Percentiles rank a stretch among this genome's conserved stretches.
These are phyloP conservation scores for Dinoponera quadriceps DNA, from an alignment of 1,140 invertebrate genomes.

Conservation along the genomic window DNA sequence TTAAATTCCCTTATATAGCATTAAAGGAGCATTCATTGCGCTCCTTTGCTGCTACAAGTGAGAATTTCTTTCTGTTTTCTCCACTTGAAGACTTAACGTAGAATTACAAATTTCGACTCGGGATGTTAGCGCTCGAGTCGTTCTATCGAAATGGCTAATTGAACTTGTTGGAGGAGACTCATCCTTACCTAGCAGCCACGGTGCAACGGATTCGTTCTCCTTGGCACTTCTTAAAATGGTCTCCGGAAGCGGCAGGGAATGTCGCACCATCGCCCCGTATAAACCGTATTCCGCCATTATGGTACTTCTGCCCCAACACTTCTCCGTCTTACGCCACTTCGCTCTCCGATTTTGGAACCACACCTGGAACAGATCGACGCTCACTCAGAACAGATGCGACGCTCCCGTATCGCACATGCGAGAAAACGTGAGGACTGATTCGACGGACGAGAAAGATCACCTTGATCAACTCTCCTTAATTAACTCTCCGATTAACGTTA, in stretches of 20 bases:
- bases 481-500: no score
- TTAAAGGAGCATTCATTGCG: no score
- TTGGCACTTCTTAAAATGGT: conserved; percentile 98
- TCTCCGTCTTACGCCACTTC: conserved; percentile 99
- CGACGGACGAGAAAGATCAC: neutral
- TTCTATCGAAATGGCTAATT: neutral
- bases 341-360: conserved; percentile 99
- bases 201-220: conserved; percentile 97
- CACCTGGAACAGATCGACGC: conserved; percentile 88
- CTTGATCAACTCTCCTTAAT: neutral
- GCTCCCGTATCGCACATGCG: neutral
- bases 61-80: no score
- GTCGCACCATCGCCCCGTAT: conserved; percentile 99
- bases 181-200: conserved; percentile 97
- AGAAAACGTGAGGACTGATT: neutral
- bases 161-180: neutral
- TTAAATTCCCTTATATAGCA: no score
- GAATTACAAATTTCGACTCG: no score
- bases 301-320: conserved; percentile 99
- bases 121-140: neutral
- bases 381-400: neutral
- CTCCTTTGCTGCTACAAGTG: no score
- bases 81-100: no score
- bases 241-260: conserved; percentile 98
- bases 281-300: conserved; percentile 99